Evolutionary conservation across 1,140 invertebrate species (phyloP).

Genomic region (Bilobella aurantiaca): DNA sequence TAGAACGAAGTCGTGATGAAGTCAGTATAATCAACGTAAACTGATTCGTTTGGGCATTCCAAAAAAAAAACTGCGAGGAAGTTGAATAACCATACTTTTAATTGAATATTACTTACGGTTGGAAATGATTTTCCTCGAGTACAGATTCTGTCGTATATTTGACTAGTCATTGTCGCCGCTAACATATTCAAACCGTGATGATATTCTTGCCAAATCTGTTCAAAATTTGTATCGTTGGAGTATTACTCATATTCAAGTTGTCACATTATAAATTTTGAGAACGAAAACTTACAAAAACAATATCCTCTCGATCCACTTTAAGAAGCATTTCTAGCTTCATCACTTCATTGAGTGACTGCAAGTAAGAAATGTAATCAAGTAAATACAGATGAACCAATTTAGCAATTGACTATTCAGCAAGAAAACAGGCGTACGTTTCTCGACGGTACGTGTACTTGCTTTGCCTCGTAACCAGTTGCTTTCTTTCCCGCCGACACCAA

Average conservation of each 20-base stretch:
- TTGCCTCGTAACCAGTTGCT: slow-evolving; percentile 8
- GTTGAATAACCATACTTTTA: neutral
- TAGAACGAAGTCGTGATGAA: too few species aligned
- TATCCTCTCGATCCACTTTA: slow-evolving; percentile 52
- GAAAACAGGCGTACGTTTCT: slow-evolving; percentile 42
- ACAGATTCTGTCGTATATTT: slow-evolving; percentile 51
- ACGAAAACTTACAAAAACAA: slow-evolving; percentile 25
- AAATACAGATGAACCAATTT: neutral
- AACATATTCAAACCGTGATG: slow-evolving; percentile 57
- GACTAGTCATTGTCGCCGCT: slow-evolving; percentile 54
- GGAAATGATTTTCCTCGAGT: slow-evolving; percentile 49
- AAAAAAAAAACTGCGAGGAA: slow-evolving; percentile 2
- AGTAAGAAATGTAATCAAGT: neutral
- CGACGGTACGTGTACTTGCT: slow-evolving; percentile 17
- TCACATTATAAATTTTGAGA: too few species aligned
- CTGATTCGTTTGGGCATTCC: too few species aligned
- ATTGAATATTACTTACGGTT: slow-evolving; percentile 39
- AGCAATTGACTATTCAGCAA: too few species aligned
- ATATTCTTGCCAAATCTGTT: slow-evolving; percentile 65
- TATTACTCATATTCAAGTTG: too few species aligned
- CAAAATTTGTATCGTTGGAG: slow-evolving; percentile 12
- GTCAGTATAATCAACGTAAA: too few species aligned
- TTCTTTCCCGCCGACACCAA: slow-evolving; percentile 44
- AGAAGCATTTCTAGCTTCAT: slow-evolving; percentile 70
- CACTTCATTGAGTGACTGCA: slow-evolving; percentile 51